These are phyloP conservation scores for Mylabris sibirica DNA, from an alignment of 2,888 invertebrate genomes.

Conservation along the genomic window DNA sequence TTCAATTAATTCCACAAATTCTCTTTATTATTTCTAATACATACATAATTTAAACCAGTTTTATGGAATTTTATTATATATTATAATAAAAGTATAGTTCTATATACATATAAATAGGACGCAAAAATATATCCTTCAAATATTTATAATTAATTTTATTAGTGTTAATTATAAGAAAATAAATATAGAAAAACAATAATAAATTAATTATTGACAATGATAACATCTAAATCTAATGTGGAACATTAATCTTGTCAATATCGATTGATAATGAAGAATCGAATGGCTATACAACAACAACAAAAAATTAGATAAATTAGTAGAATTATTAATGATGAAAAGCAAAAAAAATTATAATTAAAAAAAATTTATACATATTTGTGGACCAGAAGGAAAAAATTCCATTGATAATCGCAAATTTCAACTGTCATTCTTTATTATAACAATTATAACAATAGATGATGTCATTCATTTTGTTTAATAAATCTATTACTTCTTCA, in stretches of 20 bases:
- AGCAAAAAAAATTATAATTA: not conserved
- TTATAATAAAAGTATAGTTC: not conserved
- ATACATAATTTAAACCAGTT: conserved; percentile 7
- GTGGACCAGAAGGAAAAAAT: not conserved
- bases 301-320: not conserved
- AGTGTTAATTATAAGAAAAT: not conserved
- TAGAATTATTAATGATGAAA: not conserved
- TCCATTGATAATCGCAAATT: conserved; percentile 7
- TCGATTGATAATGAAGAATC: not conserved
- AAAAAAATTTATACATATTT: no score
- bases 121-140: conserved; percentile 3
- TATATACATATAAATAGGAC: not conserved
- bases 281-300: not conserved
- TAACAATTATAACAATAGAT: conserved; percentile 27
- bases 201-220: not conserved
- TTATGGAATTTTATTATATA: conserved; percentile 3
- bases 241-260: no score
- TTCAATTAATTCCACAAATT: not conserved
- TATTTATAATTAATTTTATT: not conserved
- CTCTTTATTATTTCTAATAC: not conserved
- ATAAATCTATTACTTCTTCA: conserved; percentile 31
- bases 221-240: not conserved
- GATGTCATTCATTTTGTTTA: conserved; percentile 31
- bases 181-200: not conserved
- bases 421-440: conserved; percentile 4